Evolutionary conservation across 2,888 invertebrate species (phyloP).

Genomic region (Agonopterix heracliana): DNA sequence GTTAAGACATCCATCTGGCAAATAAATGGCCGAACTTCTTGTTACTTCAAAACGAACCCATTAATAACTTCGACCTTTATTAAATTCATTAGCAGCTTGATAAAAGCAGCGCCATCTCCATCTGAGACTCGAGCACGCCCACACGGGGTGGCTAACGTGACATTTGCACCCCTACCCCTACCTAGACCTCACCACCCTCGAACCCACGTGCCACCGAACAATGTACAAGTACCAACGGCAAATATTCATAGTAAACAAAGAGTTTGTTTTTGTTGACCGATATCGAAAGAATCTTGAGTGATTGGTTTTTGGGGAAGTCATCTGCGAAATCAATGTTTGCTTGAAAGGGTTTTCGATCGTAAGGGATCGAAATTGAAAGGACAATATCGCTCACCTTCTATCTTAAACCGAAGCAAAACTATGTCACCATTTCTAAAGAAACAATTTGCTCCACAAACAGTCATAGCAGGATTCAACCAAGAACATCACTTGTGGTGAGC

Average conservation of each 20-base stretch:
- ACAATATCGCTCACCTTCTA: no score
- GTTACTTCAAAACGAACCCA: slow-evolving; percentile 12
- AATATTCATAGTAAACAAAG: slow-evolving; percentile 27
- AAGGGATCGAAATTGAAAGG: no score
- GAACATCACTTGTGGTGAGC: no score
- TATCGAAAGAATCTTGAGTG: neutral
- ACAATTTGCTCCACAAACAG: no score
- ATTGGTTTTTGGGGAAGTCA: slow-evolving; percentile 1
- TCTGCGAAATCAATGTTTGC: neutral
- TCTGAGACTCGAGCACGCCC: slow-evolving; percentile 30
- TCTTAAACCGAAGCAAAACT: no score
- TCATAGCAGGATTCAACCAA: no score
- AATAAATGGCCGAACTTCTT: no score
- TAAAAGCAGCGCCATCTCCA: slow-evolving; percentile 22
- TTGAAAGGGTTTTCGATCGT: neutral
- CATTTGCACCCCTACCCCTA: slow-evolving; percentile 37
- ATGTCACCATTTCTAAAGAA: no score
- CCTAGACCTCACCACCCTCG: slow-evolving; percentile 14
- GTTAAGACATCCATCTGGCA: no score
- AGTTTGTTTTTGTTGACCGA: slow-evolving; percentile 9
- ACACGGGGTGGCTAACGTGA: slow-evolving; percentile 41
- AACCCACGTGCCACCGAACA: slow-evolving; percentile 33
- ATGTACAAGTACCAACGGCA: slow-evolving; percentile 23
- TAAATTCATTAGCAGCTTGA: slow-evolving; percentile 40
- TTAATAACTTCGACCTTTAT: slow-evolving; percentile 33